Base-by-base conservation (phyloP, 92 coral and sea anemone species). In the Hydrozoanthus gracilis region DNA sequence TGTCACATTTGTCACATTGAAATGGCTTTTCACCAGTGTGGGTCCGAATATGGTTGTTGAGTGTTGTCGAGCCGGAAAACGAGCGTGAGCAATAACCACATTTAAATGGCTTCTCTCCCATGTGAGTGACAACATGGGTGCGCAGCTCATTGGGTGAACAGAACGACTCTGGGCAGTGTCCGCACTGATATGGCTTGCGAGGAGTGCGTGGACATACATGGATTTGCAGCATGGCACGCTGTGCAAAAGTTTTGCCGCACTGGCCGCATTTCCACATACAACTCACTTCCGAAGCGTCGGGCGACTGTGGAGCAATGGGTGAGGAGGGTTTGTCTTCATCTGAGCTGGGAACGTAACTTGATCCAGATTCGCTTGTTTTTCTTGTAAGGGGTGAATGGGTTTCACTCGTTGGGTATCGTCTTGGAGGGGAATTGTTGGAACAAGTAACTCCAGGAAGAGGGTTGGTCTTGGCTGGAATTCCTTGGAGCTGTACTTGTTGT, bases 81-180 rank as follows among this genome's bases (percentile, higher is more conserved):
- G 98, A 91, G 89, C 99, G 99, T 78, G 95, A 92, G 86, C 99
- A 97, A 87, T 93, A 97, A 7, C 99, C 99, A 76, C 99, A 97
- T 83, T 97, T 97, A 82, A 97, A 97, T 90, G 95, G 97, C 69
- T 94, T 95, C 73, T 97, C 98, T 79, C 91, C 94, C 82, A 95
- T 91, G 66, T 97, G 99, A 66, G 94, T 93, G 65, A 90, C 98
- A 44, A 97, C 99, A 46, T 97, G 99, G 67, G 93, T 91, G 83
- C 99, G 99, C 86, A 97, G 95, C 75, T 90, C 96, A 51, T 93
- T 95, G 4, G 99, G 91, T 35, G 88, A 89, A 13, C 98, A 86
- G 83, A 97, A 97, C 5, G 99, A 90, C 51, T 93, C 92, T 51
- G 95, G 90, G 80, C 99, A 97, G 83, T 97, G 96, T 45, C 95